These are phyloP conservation scores for Meteorus sp. DNA, from an alignment of 1,140 invertebrate species.

Conservation along the genomic window DNA sequence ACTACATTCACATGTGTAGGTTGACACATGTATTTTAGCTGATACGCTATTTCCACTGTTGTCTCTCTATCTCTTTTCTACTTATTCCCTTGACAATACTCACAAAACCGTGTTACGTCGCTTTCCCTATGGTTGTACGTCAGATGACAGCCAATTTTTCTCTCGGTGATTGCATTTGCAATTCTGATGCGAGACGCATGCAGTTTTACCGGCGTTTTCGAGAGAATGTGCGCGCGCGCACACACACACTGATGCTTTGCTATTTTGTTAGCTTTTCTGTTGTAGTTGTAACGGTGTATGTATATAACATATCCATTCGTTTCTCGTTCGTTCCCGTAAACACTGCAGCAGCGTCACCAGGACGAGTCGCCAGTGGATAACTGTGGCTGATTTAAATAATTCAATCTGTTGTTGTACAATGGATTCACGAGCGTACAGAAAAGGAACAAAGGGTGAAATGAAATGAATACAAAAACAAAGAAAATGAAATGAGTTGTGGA, in stretches of 20 bases:
- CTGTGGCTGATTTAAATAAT: conserved; percentile 28
- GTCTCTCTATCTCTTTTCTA: not conserved
- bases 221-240: not conserved
- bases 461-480: not conserved
- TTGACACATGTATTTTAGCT: no score
- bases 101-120: conserved; percentile 15
- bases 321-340: conserved; percentile 23
- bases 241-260: no score
- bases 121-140: conserved; percentile 37
- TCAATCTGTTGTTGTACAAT: conserved; percentile 28
- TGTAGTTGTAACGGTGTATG: conserved; percentile 6
- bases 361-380: conserved; percentile 17
- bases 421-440: no score
- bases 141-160: conserved; percentile 59
- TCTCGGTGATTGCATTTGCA: conserved; percentile 57
- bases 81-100: conserved; percentile 5
- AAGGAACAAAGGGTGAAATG: no score
- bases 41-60: no score
- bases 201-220: conserved; percentile 15
- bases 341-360: not conserved
- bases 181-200: conserved; percentile 46
- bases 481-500: no score
- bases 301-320: conserved; percentile 16
- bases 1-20: no score
- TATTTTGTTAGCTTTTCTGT: not conserved